phyloP scores from a whole-genome alignment of 2,888 invertebrate genomes.

The Pegoplata infirma region DNA sequence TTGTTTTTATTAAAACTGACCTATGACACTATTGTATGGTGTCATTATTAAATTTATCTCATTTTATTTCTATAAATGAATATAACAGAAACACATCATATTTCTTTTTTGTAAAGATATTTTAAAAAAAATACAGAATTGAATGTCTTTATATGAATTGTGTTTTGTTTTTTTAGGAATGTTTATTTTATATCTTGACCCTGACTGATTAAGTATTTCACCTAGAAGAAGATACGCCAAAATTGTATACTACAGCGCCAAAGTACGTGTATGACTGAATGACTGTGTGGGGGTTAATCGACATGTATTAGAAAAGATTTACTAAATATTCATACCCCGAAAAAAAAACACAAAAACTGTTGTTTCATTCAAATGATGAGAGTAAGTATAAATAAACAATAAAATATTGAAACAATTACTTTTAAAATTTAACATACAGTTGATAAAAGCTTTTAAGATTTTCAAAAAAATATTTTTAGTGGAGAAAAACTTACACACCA shows the following conservation, averaged over 20 bases:
- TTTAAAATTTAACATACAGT: not conserved
- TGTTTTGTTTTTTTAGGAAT: conserved; percentile 15
- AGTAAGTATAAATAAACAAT: conserved; percentile 19
- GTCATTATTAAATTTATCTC: conserved; percentile 6
- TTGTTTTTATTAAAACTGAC: conserved; percentile 52
- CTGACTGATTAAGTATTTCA: conserved; percentile 55
- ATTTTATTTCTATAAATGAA: not conserved
- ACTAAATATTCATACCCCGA: conserved; percentile 27
- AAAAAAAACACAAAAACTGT: conserved; percentile 15
- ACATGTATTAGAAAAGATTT: conserved; percentile 26
- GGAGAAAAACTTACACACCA: no score
- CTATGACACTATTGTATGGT: conserved; percentile 49
- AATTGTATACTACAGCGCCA: not conserved
- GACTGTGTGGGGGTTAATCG: conserved; percentile 36
- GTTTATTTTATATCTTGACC: conserved; percentile 53
- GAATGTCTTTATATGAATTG: not conserved
- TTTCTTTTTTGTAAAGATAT: not conserved
- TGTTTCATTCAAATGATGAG: conserved; percentile 34
- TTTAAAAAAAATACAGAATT: conserved; percentile 2
- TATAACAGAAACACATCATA: not conserved
- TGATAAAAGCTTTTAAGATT: no score
- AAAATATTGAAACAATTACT: not conserved
- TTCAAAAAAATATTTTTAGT: no score
- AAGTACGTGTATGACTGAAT: not conserved
- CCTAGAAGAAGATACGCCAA: conserved; percentile 30